Percentiles rank a stretch among this genome's conserved stretches.
Conservation (phyloP, 2,113 vertebrate genomes). For the Empidonax alnorum region DNA sequence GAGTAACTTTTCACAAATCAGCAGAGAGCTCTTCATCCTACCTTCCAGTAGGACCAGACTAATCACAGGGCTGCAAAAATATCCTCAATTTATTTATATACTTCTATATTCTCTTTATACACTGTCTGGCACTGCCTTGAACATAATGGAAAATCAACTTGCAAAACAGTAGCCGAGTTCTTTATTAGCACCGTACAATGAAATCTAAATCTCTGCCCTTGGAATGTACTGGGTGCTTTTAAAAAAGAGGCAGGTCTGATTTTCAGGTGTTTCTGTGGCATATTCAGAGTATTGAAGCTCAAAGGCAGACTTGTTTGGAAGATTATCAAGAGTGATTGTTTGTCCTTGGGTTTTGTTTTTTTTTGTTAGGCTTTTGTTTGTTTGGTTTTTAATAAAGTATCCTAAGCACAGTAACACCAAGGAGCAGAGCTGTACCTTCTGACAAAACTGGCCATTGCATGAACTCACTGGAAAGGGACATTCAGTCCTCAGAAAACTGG, state of each 20-base stretch:
- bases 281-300: neutral
- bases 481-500: neutral
- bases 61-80: neutral
- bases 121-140: neutral
- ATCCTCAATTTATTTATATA: neutral
- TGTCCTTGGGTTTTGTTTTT: neutral
- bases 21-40: neutral
- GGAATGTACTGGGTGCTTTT: neutral
- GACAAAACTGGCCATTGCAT: neutral
- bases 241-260: rapidly evolving
- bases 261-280: neutral
- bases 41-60: neutral
- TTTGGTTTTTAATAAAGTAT: neutral
- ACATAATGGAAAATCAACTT: neutral
- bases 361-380: neutral
- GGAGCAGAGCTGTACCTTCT: neutral
- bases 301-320: neutral
- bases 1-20: neutral
- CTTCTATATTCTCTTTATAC: neutral
- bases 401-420: neutral
- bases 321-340: neutral
- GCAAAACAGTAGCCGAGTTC: neutral
- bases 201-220: neutral
- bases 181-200: neutral
- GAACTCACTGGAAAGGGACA: neutral